These are phyloP conservation scores for Eilema depressum DNA, from an alignment of 2,888 invertebrate species.

Conservation along the genomic window DNA sequence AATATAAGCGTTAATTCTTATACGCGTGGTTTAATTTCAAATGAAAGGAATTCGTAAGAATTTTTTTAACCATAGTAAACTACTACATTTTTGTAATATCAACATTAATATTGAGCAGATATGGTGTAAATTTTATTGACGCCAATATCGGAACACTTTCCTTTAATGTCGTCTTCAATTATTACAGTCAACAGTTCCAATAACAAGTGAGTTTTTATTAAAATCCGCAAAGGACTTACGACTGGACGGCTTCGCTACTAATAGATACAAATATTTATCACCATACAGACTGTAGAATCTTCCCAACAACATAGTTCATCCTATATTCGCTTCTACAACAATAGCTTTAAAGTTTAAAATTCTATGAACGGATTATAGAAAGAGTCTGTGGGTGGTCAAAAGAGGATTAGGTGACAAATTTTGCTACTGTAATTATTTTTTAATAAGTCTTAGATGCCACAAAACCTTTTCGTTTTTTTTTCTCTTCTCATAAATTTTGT, in stretches of 20 bases:
- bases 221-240: conserved; percentile 24
- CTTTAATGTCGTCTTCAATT: conserved; percentile 7
- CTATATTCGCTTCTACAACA: conserved; percentile 11
- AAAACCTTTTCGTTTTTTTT: conserved; percentile 15
- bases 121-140: neutral
- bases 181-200: neutral
- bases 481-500: conserved; percentile 22
- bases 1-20: neutral
- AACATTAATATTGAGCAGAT: rapidly evolving
- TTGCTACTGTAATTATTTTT: conserved; percentile 44
- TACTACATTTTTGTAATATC: neutral
- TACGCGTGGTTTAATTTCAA: neutral
- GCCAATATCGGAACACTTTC: neutral
- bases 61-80: neutral
- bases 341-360: conserved; percentile 23
- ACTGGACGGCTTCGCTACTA: conserved; percentile 38
- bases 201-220: conserved; percentile 17
- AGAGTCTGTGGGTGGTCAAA: conserved; percentile 44
- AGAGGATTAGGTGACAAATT: conserved; percentile 51
- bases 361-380: conserved; percentile 26
- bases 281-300: conserved; percentile 43
- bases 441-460: conserved; percentile 30
- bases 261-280: conserved; percentile 66
- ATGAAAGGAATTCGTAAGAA: neutral
- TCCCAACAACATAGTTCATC: conserved; percentile 18